Percentiles rank a stretch among this genome's conserved stretches.
These are phyloP conservation scores for Hydrochoerus hydrochaeris DNA, from an alignment of 2,113 vertebrate genomes.

Conservation along the genomic window DNA sequence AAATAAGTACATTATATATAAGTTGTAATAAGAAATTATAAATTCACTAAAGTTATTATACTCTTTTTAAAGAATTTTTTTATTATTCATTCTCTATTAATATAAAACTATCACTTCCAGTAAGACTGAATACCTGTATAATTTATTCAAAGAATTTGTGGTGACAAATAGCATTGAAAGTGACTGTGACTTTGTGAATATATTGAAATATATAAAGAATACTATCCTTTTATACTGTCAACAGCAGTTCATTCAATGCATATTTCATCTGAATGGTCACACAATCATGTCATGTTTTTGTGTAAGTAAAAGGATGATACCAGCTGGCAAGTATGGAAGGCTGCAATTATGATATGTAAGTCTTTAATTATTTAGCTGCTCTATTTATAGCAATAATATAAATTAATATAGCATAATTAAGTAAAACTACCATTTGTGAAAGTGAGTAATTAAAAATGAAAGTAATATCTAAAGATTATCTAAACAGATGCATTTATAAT, in stretches of 20 bases:
- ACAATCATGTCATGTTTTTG: slow-evolving; percentile 35
- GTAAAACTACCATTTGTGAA: slow-evolving; percentile 61
- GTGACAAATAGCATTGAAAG: slow-evolving; percentile 72
- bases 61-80: background rate
- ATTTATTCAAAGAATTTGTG: slow-evolving; percentile 64
- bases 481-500: background rate
- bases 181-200: slow-evolving; percentile 30
- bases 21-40: background rate
- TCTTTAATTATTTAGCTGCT: slow-evolving; percentile 64
- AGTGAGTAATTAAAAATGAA: slow-evolving; percentile 53
- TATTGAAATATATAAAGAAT: slow-evolving; percentile 17
- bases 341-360: slow-evolving; percentile 65
- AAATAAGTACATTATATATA: background rate
- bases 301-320: slow-evolving; percentile 44
- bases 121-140: slow-evolving; percentile 43
- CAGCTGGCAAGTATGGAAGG: slow-evolving; percentile 67
- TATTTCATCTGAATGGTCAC: slow-evolving; percentile 62
- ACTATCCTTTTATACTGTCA: slow-evolving; percentile 65
- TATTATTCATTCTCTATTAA: background rate
- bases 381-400: slow-evolving; percentile 51
- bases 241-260: slow-evolving; percentile 72
- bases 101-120: slow-evolving; percentile 38
- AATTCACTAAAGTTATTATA: background rate
- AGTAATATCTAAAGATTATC: slow-evolving; percentile 63
- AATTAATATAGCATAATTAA: slow-evolving; percentile 57